phyloP scores from a whole-genome alignment of 2,797 vertebrate genomes.

The Bradypodion pumilum region DNA sequence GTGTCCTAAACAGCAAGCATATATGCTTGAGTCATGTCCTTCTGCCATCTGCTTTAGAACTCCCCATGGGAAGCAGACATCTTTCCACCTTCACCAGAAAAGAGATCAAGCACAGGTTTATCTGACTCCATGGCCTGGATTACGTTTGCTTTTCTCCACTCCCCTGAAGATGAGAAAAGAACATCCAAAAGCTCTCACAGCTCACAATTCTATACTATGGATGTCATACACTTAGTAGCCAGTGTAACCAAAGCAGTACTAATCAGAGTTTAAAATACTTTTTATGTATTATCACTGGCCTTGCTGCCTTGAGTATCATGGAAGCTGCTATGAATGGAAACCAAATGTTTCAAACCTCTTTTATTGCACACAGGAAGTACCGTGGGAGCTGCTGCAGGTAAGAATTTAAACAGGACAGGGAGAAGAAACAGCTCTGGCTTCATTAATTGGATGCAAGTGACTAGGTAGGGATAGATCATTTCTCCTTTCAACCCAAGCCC shows the following conservation, averaged over 20 bases:
- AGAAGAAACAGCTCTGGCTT: not conserved
- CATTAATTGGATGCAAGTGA: not conserved
- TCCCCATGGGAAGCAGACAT: not conserved
- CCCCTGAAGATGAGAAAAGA: not conserved
- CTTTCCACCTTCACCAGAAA: not conserved
- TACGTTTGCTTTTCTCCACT: not conserved
- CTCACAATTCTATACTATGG: not conserved
- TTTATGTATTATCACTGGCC: too few relatives aligned
- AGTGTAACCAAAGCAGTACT: not conserved
- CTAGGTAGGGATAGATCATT: not conserved
- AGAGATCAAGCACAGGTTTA: not conserved
- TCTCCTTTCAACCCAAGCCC: too few relatives aligned
- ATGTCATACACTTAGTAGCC: not conserved
- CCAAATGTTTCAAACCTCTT: too few relatives aligned
- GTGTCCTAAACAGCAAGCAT: not conserved
- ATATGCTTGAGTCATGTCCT: not conserved
- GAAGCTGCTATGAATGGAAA: too few relatives aligned
- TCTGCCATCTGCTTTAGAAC: not conserved
- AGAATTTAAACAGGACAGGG: not conserved
- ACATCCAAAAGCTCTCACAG: not conserved
- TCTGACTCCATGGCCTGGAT: not conserved
- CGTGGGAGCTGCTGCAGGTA: not conserved
- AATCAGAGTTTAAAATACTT: too few relatives aligned
- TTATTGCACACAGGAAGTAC: too few relatives aligned
- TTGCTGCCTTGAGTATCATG: too few relatives aligned